These are phyloP conservation scores for Microctonus brassicae DNA, from an alignment of 2,888 invertebrate genomes.

Conservation along the genomic window DNA sequence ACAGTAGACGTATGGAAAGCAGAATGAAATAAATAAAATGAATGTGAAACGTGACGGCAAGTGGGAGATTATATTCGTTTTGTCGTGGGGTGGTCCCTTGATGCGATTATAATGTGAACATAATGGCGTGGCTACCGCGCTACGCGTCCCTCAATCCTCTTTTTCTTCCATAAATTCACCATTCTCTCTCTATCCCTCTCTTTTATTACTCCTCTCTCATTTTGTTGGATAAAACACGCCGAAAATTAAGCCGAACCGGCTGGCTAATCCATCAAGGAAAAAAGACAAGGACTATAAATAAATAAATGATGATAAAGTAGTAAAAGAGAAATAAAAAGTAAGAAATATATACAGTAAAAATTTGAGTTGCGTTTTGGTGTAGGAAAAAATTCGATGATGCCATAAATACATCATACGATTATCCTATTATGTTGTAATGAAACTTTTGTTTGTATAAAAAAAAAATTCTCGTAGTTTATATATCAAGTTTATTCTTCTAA, in stretches of 20 bases:
- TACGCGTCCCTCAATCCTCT: conserved; percentile 55
- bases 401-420: too few relatives aligned
- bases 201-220: conserved; percentile 5
- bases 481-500: too few relatives aligned
- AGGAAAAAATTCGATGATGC: too few relatives aligned
- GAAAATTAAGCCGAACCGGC: conserved; percentile 6
- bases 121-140: conserved; percentile 65
- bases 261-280: neutral
- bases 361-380: too few relatives aligned
- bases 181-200: neutral
- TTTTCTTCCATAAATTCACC: conserved; percentile 35
- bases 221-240: neutral
- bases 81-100: conserved; percentile 60
- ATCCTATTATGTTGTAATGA: too few relatives aligned
- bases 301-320: neutral
- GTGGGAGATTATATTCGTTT: conserved; percentile 54
- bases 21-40: neutral
- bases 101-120: conserved; percentile 68
- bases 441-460: too few relatives aligned
- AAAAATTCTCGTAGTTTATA: too few relatives aligned
- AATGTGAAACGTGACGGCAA: conserved; percentile 16
- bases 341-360: too few relatives aligned
- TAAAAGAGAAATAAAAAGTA: neutral
- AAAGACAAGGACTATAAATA: neutral
- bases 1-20: neutral